A percentile compares a stretch with the other conserved stretches of the same genome.
Conservation (phyloP, 1,140 invertebrate species). For the Drosophila pandora region DNA sequence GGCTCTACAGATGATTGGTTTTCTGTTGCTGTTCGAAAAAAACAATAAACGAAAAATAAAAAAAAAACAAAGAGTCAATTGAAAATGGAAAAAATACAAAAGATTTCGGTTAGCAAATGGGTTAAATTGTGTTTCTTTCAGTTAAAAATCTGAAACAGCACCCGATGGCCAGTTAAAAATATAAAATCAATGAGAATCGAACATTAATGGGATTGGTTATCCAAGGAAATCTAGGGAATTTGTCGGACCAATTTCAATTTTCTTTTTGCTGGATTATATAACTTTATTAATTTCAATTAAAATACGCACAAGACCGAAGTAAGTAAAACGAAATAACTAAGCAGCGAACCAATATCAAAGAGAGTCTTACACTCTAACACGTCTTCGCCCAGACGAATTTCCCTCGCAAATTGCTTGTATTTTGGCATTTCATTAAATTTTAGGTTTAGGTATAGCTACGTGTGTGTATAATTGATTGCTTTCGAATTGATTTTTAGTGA, state of each 20-base stretch:
- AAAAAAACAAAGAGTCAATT: conserved; percentile 41
- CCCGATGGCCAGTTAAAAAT: conserved; percentile 8
- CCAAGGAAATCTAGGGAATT: conserved; percentile 13
- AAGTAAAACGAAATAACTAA: conserved; percentile 48
- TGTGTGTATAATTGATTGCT: conserved; percentile 70
- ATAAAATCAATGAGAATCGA: conserved; percentile 1
- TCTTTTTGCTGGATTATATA: conserved; percentile 58
- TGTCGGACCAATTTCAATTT: conserved; percentile 21
- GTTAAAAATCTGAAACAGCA: conserved; percentile 18
- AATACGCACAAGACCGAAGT: conserved; percentile 52
- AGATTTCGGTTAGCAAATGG: conserved; percentile 26
- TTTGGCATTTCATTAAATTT: conserved; percentile 48
- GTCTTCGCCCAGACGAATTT: conserved; percentile 14
- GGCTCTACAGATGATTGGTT: conserved; percentile 62
- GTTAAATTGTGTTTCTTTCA: conserved; percentile 16
- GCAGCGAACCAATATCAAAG: conserved; percentile 45
- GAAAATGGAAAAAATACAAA: conserved; percentile 32
- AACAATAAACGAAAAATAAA: conserved; percentile 29
- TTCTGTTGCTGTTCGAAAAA: conserved; percentile 63
- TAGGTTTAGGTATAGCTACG: conserved; percentile 43
- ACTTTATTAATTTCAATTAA: conserved; percentile 69
- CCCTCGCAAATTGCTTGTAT: conserved; percentile 34
- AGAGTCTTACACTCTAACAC: conserved; percentile 18
- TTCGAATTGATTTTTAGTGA: conserved; percentile 54
- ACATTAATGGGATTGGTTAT: conserved; percentile 1